These are phyloP conservation scores for Mastigias papua DNA, from an alignment of 30 jellyfish, hydroid and myxozoan species.

Conservation along the genomic window DNA sequence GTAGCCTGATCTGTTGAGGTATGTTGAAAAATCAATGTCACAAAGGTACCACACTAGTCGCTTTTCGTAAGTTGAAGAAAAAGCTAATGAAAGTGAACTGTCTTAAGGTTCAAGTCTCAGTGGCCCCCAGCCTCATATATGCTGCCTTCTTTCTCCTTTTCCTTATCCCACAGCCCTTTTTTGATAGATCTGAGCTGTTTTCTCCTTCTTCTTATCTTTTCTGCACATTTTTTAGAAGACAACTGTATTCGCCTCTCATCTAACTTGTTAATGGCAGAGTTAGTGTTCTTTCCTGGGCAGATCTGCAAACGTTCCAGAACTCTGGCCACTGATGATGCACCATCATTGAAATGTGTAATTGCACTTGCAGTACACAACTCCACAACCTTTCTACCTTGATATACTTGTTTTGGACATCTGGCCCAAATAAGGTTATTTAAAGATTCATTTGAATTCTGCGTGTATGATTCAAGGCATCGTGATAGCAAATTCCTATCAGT, in stretches of 20 bases:
- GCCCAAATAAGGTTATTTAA: constrained; percentile 19
- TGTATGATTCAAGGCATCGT: too few relatives aligned
- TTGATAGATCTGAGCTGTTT: too few relatives aligned
- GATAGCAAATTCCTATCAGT: too few relatives aligned
- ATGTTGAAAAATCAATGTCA: background rate
- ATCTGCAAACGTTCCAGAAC: constrained; percentile 8
- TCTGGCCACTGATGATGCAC: too few relatives aligned
- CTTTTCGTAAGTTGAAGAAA: background rate
- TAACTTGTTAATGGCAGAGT: background rate
- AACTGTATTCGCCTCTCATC: background rate
- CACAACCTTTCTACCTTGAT: too few relatives aligned
- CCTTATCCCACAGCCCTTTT: constrained; percentile 30
- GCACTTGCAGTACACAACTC: too few relatives aligned
- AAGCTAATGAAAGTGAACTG: background rate
- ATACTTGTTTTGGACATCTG: too few relatives aligned
- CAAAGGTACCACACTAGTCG: background rate
- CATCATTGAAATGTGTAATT: too few relatives aligned
- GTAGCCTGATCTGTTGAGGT: background rate
- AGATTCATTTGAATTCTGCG: constrained; percentile 48
- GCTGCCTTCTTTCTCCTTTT: constrained; percentile 38
- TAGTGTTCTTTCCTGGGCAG: background rate
- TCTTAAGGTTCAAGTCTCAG: background rate
- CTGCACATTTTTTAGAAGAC: background rate
- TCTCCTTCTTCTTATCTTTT: constrained; percentile 24
- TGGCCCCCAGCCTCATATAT: constrained; percentile 41